Percentiles rank a stretch among this genome's conserved stretches.
These are phyloP conservation scores for Cryptophagus acutangulus DNA, from an alignment of 2,888 invertebrate species.

Conservation along the genomic window DNA sequence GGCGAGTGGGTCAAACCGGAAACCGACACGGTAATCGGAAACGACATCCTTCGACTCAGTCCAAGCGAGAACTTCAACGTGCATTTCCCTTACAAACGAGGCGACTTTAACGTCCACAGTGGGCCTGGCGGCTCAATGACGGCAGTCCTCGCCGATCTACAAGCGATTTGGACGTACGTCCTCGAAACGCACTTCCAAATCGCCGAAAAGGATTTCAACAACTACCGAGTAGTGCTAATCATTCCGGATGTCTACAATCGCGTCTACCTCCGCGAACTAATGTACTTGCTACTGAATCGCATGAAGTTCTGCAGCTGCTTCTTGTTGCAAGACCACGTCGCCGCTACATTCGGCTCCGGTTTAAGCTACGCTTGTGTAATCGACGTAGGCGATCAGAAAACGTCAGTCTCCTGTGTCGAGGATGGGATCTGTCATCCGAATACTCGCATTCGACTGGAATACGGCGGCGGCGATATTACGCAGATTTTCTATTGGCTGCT, in stretches of 20 bases:
- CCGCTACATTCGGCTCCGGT: conserved; percentile 80
- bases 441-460: conserved; percentile 78
- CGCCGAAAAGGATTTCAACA: conserved; percentile 61
- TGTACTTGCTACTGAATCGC: conserved; percentile 70
- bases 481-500: conserved; percentile 84
- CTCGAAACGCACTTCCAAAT: conserved; percentile 75
- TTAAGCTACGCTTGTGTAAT: conserved; percentile 87
- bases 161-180: conserved; percentile 82
- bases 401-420: conserved; percentile 92
- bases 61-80: conserved; percentile 72
- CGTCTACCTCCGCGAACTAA: conserved; percentile 77
- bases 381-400: conserved; percentile 93
- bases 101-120: conserved; percentile 80
- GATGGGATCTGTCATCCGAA: conserved; percentile 90
- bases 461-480: conserved; percentile 88
- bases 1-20: conserved; percentile 62
- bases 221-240: conserved; percentile 81
- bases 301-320: conserved; percentile 55
- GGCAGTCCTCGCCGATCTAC: conserved; percentile 77
- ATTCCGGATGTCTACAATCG: conserved; percentile 88
- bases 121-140: conserved; percentile 82
- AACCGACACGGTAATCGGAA: conserved; percentile 67
- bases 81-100: conserved; percentile 84
- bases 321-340: conserved; percentile 68
- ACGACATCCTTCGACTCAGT: conserved; percentile 66